Evolutionary conservation across 2,113 vertebrate genomes (phyloP), one percentile per base, ranked within the genome.

Genomic region (Arvicanthis niloticus): DNA sequence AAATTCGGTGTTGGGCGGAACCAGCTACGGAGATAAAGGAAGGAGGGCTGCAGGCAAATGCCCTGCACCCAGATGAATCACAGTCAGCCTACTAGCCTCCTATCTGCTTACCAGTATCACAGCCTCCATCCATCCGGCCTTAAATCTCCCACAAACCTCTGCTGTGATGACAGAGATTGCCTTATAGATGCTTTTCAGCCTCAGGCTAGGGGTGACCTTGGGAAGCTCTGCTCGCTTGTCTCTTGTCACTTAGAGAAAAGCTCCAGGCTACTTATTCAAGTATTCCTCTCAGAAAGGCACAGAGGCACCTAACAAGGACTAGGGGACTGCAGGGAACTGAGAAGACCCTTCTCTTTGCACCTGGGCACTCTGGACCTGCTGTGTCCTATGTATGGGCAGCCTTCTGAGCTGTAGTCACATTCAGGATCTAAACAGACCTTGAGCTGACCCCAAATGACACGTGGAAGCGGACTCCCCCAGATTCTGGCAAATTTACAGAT

Each of bases 131-230:
- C 31, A 7, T 19, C 45, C 42, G 0, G 45, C 70, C 58, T 60
- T 58, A n/a, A 62, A 72, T 17, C n/a, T 93, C 75, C 72, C 42
- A 73, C 34, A 60, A 31, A 65, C 58, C 72, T 81, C 85, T n/a
- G 37, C 80, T 76, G 4, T 51, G 77, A 62, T 86, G 29, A 73
- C 62, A 68, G 37, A 53, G 45, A 31, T 5, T 65, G 45, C 21
- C 24, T n/a, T n/a, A n/a, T n/a, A n/a, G n/a, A n/a, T 0, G 4
- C 9, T 73, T 75, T 67, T 31, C 45, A 75, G 73, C 82, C 94
- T 65, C 67, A n/a, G 89, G 95, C 84, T 77, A 60, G 53, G 12
- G 37, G 51, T 72, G 89, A 91, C 91, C 89, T 95, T 92, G 42
- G 67, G 51, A 97, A 88, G 89, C 40, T 75, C 37, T 51, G 31